Base-by-base conservation (phyloP, 2,888 invertebrate genomes). In the Labia minor region DNA sequence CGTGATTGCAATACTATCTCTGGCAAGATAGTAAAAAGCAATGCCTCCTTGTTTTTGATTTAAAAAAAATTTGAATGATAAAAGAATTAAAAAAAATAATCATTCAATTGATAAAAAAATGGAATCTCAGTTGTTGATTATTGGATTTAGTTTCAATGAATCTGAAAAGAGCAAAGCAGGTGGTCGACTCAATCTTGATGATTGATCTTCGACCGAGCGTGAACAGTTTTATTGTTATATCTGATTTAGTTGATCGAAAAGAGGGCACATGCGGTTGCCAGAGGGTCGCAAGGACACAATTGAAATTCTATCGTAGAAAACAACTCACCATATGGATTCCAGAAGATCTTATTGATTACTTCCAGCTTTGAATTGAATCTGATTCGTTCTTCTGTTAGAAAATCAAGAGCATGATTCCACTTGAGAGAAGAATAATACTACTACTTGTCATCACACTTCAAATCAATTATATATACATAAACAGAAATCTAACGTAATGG, bases 111-210 rank as follows among this genome's bases (percentile, higher is more conserved):
- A 26, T 8, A 26, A 26, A 26, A 26, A 26, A 8, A 26, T 26
- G 26, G 8, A 26, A 26, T 26, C 26, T 49, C 14, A 14, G 3
- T 49, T n/a, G 3, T 14, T 14, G 49, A 49, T 49, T 49, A 49
- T 49, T 49, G 3, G 49, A n/a, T 49, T 49, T 4, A 14, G 49
- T n/a, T 49, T 49, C 49, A 49, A 10, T 49, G 49, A 49, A 16
- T 16, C 16, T 8, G 8, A 26, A 8, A 8, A 3, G 26, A 11
- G 49, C 16, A 11, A 49, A 49, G 49, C 49, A 49, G 49, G 49
- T 49, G 49, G 49, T 49, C 49, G 2, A 49, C 49, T n/a, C 49
- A 49, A 49, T 49, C 49, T 49, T 49, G n/a, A n/a, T 49, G 49
- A 49, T 10, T 4, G 3, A 49, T 49, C 49, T 49, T 49, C 49